These are phyloP conservation scores for Nylanderia fulva DNA, from an alignment of 1,140 invertebrate species.

Conservation along the genomic window DNA sequence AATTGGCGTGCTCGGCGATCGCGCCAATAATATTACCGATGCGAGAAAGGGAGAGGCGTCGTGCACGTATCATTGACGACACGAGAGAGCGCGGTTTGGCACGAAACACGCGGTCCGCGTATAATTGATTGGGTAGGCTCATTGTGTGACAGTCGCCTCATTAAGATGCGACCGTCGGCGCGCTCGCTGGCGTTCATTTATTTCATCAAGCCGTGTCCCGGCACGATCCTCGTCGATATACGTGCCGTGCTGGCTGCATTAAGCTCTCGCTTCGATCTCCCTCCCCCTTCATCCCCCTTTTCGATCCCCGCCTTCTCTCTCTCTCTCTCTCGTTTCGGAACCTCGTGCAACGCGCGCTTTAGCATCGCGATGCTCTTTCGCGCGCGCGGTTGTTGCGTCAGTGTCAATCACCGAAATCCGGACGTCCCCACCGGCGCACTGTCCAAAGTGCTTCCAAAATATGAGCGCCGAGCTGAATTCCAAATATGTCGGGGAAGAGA, in stretches of 20 bases:
- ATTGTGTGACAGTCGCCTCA: slow-evolving; percentile 77
- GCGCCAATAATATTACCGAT: slow-evolving; percentile 55
- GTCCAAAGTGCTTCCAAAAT: slow-evolving; percentile 61
- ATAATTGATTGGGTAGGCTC: slow-evolving; percentile 78
- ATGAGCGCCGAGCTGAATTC: slow-evolving; percentile 41
- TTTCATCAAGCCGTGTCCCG: slow-evolving; percentile 65
- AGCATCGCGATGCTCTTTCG: slow-evolving; percentile 33
- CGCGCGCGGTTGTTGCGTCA: slow-evolving; percentile 49
- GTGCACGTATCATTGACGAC: slow-evolving; percentile 55
- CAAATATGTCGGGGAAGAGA: slow-evolving; percentile 42
- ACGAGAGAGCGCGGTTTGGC: slow-evolving; percentile 48
- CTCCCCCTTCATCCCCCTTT: slow-evolving; percentile 26
- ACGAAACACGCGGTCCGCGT: slow-evolving; percentile 58
- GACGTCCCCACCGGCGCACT: slow-evolving; percentile 26
- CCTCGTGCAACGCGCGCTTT: slow-evolving; percentile 26
- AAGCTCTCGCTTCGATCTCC: slow-evolving; percentile 29
- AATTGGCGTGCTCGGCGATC: slow-evolving; percentile 49
- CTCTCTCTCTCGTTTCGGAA: slow-evolving; percentile 10
- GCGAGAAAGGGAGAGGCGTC: neutral
- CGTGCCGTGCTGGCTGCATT: slow-evolving; percentile 67
- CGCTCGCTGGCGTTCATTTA: slow-evolving; percentile 71
- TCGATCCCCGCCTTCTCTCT: slow-evolving; percentile 10
- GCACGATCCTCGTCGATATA: slow-evolving; percentile 53
- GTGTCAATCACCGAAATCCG: slow-evolving; percentile 57
- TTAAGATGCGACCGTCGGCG: slow-evolving; percentile 71